Percentiles rank a stretch among this genome's conserved stretches.
Conservation (phyloP, 2,113 vertebrate genomes). For the Sarotherodon lohbergeri region DNA sequence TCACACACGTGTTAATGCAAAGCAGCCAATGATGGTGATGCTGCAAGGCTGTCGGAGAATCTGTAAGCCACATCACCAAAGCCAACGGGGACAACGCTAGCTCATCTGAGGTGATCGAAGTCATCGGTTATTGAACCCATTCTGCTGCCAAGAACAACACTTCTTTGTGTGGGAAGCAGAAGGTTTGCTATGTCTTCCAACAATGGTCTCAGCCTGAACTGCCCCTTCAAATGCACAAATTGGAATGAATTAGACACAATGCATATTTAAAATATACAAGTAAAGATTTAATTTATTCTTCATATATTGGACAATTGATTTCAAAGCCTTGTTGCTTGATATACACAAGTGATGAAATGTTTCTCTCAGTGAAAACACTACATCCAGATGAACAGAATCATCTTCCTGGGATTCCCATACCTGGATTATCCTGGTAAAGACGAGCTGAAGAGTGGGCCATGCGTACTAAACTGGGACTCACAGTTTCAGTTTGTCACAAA, state of each 20-base stretch:
- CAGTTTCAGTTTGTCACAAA: not conserved
- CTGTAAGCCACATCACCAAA: not conserved
- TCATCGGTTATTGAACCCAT: not conserved
- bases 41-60: not conserved
- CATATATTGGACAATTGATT: not conserved
- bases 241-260: not conserved
- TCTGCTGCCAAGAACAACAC: not conserved
- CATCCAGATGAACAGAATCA: not conserved
- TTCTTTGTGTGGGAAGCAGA: not conserved
- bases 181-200: not conserved
- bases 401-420: not conserved
- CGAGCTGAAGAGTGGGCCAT: not conserved
- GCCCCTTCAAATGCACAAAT: not conserved
- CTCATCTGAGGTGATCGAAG: not conserved
- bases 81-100: not conserved
- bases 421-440: not conserved
- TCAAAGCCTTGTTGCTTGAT: not conserved
- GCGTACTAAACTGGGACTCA: not conserved
- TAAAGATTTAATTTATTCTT: not conserved
- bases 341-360: not conserved
- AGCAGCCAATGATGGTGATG: not conserved
- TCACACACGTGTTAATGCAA: not conserved
- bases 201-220: not conserved
- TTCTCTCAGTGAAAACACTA: not conserved
- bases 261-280: not conserved